Conservation (phyloP, 2,113 vertebrate genomes). For the Myotis yumanensis region DNA sequence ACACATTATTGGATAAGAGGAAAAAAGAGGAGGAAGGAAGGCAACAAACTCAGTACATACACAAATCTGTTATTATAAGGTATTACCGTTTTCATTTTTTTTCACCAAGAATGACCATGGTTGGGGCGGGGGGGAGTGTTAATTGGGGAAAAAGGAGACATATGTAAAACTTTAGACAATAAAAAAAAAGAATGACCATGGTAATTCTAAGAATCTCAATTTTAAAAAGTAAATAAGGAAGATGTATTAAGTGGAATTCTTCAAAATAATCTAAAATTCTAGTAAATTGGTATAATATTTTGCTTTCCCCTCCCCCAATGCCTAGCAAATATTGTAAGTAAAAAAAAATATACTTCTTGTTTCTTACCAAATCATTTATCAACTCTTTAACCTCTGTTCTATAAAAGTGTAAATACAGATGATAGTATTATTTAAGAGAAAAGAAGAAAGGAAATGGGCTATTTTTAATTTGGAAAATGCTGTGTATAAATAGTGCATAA, state of each 20-base stretch:
- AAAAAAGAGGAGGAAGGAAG: background rate
- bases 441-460: constrained; percentile 5
- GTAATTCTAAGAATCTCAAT: background rate
- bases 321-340: background rate
- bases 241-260: background rate
- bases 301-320: background rate
- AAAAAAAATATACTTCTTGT: background rate
- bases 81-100: background rate
- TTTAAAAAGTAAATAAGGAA: background rate
- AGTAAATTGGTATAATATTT: background rate
- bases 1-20: background rate
- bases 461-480: constrained; percentile 26
- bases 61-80: background rate
- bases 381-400: background rate
- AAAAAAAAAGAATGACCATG: background rate
- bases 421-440: background rate
- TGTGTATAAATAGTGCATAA: background rate
- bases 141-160: too few relatives aligned
- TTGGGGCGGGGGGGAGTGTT: too few relatives aligned
- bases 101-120: background rate
- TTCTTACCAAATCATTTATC: background rate
- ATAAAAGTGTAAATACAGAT: background rate
- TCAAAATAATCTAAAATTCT: background rate
- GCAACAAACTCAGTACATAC: background rate
- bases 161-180: too few relatives aligned